phyloP scores from a whole-genome alignment of 2,797 vertebrate genomes.

The Gymnocypris eckloni region DNA sequence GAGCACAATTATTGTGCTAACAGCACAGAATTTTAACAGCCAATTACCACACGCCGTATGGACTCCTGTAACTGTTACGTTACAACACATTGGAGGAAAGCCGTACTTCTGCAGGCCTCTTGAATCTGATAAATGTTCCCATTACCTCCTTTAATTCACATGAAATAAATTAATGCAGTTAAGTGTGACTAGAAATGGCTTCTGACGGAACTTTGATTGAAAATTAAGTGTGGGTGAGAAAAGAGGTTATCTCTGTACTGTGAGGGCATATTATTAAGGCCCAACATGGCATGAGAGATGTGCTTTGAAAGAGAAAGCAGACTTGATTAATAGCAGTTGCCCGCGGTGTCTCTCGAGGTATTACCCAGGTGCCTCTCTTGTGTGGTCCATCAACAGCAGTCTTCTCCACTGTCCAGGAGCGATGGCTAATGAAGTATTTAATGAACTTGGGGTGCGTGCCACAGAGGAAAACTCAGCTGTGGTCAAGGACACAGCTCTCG shows the following conservation, averaged over 20 bases:
- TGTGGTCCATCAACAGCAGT: slow-evolving; percentile 46
- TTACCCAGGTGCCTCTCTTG: slow-evolving; percentile 40
- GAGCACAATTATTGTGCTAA: slow-evolving; percentile 34
- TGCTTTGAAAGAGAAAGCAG: slow-evolving; percentile 51
- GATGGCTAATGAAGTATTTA: slow-evolving; percentile 63
- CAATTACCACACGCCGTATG: slow-evolving; percentile 8
- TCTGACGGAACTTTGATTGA: slow-evolving; percentile 63
- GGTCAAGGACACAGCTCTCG: slow-evolving; percentile 52
- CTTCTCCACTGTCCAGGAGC: slow-evolving; percentile 40
- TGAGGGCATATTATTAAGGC: slow-evolving; percentile 54
- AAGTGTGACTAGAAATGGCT: slow-evolving; percentile 61
- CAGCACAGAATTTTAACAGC: not conserved
- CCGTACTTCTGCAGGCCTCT: slow-evolving; percentile 12
- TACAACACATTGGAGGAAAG: slow-evolving; percentile 25
- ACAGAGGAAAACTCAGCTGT: slow-evolving; percentile 39
- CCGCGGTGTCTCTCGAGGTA: slow-evolving; percentile 44
- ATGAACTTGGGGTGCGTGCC: slow-evolving; percentile 54
- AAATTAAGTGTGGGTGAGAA: slow-evolving; percentile 61
- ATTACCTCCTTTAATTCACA: slow-evolving; percentile 54
- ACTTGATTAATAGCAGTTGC: slow-evolving; percentile 52
- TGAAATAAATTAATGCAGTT: slow-evolving; percentile 61
- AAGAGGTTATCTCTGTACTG: slow-evolving; percentile 58
- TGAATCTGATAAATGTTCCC: slow-evolving; percentile 59
- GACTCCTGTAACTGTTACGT: slow-evolving; percentile 14
- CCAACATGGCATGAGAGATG: slow-evolving; percentile 42